These are phyloP conservation scores for Ara ararauna DNA, from an alignment of 2,797 vertebrate species.

Conservation along the genomic window DNA sequence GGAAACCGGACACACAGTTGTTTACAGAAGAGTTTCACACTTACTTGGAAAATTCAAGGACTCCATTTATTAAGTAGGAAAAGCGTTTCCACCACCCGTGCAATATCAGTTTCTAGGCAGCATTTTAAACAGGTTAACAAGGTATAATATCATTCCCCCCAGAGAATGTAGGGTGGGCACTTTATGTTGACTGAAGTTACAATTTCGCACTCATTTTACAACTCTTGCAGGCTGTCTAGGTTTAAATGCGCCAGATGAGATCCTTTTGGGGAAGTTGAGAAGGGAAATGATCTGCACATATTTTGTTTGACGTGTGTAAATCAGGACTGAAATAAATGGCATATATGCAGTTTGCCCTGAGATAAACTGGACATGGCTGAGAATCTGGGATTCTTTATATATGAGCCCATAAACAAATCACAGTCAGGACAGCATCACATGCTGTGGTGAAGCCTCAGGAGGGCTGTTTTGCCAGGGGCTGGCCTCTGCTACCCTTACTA, in stretches of 20 bases:
- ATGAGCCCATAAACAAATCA: slow-evolving; percentile 11
- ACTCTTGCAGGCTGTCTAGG: background rate
- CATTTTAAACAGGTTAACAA: background rate
- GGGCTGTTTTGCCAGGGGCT: background rate
- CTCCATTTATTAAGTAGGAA: slow-evolving; percentile 27
- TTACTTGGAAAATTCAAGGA: slow-evolving; percentile 1
- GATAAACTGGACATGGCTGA: slow-evolving; percentile 56
- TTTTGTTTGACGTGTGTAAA: slow-evolving; percentile 51
- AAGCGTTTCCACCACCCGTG: background rate
- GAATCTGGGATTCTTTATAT: slow-evolving; percentile 13
- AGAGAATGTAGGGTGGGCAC: slow-evolving; percentile 15
- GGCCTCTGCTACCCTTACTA: background rate
- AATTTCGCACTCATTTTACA: slow-evolving; percentile 48
- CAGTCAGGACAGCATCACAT: background rate
- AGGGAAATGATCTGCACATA: slow-evolving; percentile 19
- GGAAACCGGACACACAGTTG: slow-evolving; percentile 64
- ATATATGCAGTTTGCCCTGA: slow-evolving; percentile 20
- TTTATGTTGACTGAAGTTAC: slow-evolving; percentile 40
- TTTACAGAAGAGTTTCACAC: slow-evolving; percentile 46
- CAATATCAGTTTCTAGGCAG: slow-evolving; percentile 12
- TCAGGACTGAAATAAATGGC: slow-evolving; percentile 20
- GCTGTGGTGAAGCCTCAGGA: background rate
- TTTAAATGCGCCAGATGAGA: background rate
- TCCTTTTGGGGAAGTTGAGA: background rate
- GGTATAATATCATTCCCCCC: slow-evolving; percentile 1